These are phyloP conservation scores for Phasianus colchicus DNA, from an alignment of 2,113 vertebrate genomes.

Conservation along the genomic window DNA sequence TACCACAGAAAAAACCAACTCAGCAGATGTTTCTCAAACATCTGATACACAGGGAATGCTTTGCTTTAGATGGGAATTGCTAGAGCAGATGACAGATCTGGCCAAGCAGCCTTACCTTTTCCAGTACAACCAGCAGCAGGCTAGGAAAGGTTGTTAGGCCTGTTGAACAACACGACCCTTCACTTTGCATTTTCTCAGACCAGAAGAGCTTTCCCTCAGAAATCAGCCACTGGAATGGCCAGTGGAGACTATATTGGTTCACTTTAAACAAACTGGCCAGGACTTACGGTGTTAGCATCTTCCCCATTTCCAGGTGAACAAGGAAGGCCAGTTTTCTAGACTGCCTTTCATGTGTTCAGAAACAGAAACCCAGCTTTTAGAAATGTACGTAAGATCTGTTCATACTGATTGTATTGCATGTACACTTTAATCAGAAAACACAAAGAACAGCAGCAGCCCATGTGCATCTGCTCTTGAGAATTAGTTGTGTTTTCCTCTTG, in stretches of 20 bases:
- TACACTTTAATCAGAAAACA: not conserved
- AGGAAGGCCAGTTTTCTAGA: not conserved
- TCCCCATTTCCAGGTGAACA: not conserved
- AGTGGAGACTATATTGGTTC: not conserved
- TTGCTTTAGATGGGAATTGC: not conserved
- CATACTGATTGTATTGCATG: too few species aligned
- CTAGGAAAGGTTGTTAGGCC: not conserved
- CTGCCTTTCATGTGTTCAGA: not conserved
- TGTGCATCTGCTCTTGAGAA: not conserved
- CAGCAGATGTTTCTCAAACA: not conserved
- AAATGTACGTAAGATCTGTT: not conserved
- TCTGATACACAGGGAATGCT: not conserved
- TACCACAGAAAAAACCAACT: not conserved
- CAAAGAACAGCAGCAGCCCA: not conserved
- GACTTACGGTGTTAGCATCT: not conserved
- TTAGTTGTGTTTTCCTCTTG: not conserved
- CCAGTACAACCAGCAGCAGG: not conserved
- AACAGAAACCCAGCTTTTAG: not conserved
- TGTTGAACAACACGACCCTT: not conserved
- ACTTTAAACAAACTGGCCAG: not conserved
- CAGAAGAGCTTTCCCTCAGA: not conserved
- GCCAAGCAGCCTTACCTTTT: not conserved
- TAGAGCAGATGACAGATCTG: not conserved
- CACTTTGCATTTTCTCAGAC: not conserved
- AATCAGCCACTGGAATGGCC: not conserved